Conservation (phyloP, 37 sponge, comb jelly and placozoan species). For the Halisarca cf. caerulea region DNA sequence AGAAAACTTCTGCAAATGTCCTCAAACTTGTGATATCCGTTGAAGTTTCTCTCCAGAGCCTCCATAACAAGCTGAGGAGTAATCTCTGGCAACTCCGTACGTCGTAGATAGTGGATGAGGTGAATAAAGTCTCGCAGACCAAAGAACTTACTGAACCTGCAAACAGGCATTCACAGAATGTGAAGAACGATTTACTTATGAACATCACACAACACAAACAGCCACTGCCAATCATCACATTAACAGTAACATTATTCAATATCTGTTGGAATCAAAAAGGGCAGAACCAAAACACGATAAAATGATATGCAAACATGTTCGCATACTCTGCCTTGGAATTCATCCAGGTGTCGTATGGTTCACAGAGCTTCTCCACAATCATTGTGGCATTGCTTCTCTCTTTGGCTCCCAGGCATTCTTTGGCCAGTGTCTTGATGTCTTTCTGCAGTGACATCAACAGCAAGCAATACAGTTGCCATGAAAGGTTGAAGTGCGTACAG, state of each 20-base stretch:
- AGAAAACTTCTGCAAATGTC: slow-evolving; percentile 51
- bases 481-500: no score
- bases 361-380: slow-evolving; percentile 15
- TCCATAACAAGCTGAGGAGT: slow-evolving; percentile 70
- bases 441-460: not conserved
- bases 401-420: slow-evolving; percentile 22
- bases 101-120: slow-evolving; percentile 53
- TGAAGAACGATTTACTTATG: no score
- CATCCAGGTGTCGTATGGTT: slow-evolving; percentile 3
- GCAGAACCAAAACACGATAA: no score
- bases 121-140: slow-evolving; percentile 77
- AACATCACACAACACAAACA: not conserved
- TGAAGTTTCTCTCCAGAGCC: slow-evolving; percentile 92
- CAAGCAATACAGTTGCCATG: no score
- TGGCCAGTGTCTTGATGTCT: slow-evolving; percentile 48
- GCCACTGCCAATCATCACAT: not conserved
- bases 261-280: no score
- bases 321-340: not conserved
- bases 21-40: slow-evolving; percentile 69
- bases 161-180: not conserved
- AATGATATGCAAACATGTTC: not conserved
- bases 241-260: not conserved
- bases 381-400: not conserved
- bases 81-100: slow-evolving; percentile 21
- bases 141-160: slow-evolving; percentile 45